Base-by-base conservation (phyloP, 2,888 invertebrate species). In the Magallana nippona region DNA sequence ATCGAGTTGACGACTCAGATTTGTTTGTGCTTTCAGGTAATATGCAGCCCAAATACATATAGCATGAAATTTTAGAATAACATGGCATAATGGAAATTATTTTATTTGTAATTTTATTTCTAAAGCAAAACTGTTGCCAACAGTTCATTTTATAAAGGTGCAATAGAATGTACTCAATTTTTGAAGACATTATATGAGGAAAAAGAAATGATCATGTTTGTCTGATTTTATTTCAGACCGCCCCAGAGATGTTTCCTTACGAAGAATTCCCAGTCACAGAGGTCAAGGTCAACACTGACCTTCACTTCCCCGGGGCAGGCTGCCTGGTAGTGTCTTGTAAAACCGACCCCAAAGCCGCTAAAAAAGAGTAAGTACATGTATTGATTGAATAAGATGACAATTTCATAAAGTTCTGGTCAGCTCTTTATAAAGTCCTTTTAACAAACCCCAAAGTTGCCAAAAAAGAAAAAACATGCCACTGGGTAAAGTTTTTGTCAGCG, bases 291-390 rank as follows among this genome's bases (percentile, higher is more conserved):
- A 92, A 88, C 83, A 93, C 93, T 56, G 93, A 93, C 86, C 88
- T 94, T 55, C 90, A 92, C 80, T 93, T 94, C 87, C 92, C 93
- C 32, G 92, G 92, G 22, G 93, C 93, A 10, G 92, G 93, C 8
- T 94, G 93, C 88, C 89, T 94, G 8, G 88, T 93, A 17, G 91
- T 94, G 11, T 93, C 93, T 8, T 93, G 94, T 87, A 90, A 90
- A 83, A 89, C 88, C 22, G 93, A 93, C 85, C 92, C 92, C n/a
- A 93, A 93, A 87, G 88, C 90, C 15, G 85, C 91, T 15, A 92
- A 92, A 85, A 93, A 93, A 89, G 93, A 93, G 93, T 93, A 86
- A n/a, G n/a, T n/a, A n/a, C n/a, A n/a, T n/a, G n/a, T n/a, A n/a
- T n/a, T n/a, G n/a, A n/a, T n/a, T n/a, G n/a, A n/a, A n/a, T n/a